Evolutionary conservation across 2,113 vertebrate genomes (phyloP).

Genomic region (Mixornis gularis): DNA sequence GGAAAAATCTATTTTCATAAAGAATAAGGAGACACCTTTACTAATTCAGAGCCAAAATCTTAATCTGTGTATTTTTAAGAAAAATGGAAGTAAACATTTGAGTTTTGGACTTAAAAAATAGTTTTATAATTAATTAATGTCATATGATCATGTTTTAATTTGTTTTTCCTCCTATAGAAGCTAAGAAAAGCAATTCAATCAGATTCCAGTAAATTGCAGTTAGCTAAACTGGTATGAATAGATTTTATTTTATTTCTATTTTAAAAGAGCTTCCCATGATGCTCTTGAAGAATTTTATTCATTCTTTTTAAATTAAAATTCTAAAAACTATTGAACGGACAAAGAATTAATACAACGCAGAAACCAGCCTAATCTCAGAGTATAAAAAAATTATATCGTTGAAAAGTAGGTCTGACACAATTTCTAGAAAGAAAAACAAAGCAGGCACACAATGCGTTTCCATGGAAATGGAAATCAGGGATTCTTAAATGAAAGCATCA

Average conservation of each 20-base stretch:
- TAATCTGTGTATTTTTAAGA: background rate
- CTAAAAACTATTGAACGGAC: background rate
- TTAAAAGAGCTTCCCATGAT: background rate
- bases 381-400: background rate
- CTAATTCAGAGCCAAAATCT: background rate
- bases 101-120: background rate
- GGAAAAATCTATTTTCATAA: background rate
- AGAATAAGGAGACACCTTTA: background rate
- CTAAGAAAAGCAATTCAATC: background rate
- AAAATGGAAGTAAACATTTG: background rate
- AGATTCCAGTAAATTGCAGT: background rate
- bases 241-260: background rate
- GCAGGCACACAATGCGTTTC: rapidly evolving
- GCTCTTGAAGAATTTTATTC: background rate
- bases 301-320: background rate
- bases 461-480: background rate
- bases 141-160: background rate
- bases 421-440: background rate
- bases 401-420: background rate
- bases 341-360: background rate
- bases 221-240: background rate
- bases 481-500: background rate
- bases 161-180: background rate
- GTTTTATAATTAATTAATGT: background rate
- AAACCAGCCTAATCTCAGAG: background rate